Evolutionary conservation across 2,888 invertebrate species (phyloP), one percentile per base, ranked within the genome.

Genomic region (Willowsia nigromaculata): DNA sequence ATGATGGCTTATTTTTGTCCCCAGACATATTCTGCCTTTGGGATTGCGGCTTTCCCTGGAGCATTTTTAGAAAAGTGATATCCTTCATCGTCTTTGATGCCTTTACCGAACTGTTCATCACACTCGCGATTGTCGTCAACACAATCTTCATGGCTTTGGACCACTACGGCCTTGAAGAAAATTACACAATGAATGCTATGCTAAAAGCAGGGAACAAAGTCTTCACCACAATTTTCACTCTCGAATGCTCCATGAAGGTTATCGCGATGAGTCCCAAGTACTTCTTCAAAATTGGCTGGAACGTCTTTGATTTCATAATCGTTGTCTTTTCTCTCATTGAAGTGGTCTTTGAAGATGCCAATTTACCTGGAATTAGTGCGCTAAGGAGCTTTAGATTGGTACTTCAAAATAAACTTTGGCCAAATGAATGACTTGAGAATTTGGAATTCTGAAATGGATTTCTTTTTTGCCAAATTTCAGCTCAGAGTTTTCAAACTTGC

Each of bases 271-370:
- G 98, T 94, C 98, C 99, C 89, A 97, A 98, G 94, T 97, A 95
- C 95, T 99, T 99, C 95, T 98, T 99, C 95, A 98, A 98, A 95
- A 98, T 99, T 94, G 98, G 98, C 93, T 99, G 99, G 99, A 99
- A 99, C 94, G 98, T 88, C 0, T 88, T 88, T 81, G 88, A 90
- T 22, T 83, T 76, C 1, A 53, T 87, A 3, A 71, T 87, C 94
- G 99, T 99, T 93, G 96, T 98, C 92, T 96, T 99, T 93, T 99
- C 99, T 93, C 95, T 99, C 93, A 95, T 99, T 93, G 99, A 99
- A 95, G 88, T 93, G 90, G 83, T 91, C 18, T 92, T 93, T 84
- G 93, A 93, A 80, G 93, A 92, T 85, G 91, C 92, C 11, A 91
- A 91, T 47, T 68, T 93, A 18, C 93, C 93, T 13, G 93, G 93